These are phyloP conservation scores for Dunckerocampus dactyliophorus DNA, from an alignment of 2,113 vertebrate species.

Conservation along the genomic window DNA sequence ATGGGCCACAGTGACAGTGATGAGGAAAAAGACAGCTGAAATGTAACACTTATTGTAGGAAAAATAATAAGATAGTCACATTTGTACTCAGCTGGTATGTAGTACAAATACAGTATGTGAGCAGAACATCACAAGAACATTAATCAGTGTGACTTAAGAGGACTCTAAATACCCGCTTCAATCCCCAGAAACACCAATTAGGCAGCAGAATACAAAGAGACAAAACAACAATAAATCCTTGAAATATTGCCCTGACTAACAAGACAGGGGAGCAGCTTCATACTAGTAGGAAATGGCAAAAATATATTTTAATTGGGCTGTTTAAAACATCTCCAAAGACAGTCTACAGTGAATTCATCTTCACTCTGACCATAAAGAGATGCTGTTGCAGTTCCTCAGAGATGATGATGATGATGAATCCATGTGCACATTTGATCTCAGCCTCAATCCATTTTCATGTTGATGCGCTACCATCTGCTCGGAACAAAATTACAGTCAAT, in stretches of 20 bases:
- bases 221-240: conserved; percentile 6
- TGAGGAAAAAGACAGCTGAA: not conserved
- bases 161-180: conserved; percentile 4
- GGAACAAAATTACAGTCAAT: not conserved
- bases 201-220: conserved; percentile 2
- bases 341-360: not conserved
- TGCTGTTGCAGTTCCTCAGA: not conserved
- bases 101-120: conserved; percentile 3
- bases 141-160: not conserved
- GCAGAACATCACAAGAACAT: not conserved
- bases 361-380: not conserved
- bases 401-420: conserved; percentile 2
- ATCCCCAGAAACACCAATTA: conserved; percentile 20
- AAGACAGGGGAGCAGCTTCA: not conserved
- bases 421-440: conserved; percentile 1
- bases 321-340: conserved; percentile 8
- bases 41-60: not conserved
- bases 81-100: not conserved
- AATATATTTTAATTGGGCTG: conserved; percentile 3
- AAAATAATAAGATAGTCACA: conserved; percentile 30
- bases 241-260: conserved; percentile 12
- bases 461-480: not conserved
- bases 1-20: conserved; percentile 4
- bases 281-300: not conserved
- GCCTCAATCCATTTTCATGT: not conserved